phyloP scores from a whole-genome alignment of 1,140 invertebrate genomes.

The Melipona quadrifasciata region DNA sequence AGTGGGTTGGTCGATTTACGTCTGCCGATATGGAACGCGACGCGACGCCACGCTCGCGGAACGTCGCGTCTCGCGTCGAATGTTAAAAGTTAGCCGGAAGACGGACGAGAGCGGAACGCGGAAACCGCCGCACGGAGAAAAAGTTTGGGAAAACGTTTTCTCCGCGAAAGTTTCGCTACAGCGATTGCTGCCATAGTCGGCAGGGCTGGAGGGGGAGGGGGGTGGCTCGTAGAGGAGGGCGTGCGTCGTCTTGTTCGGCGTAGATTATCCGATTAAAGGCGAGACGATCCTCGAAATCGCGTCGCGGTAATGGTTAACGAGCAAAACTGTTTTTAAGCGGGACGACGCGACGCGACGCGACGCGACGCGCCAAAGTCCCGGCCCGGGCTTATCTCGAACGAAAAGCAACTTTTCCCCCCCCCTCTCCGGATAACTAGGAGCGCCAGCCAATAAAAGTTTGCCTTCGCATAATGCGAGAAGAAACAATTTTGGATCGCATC shows the following conservation, averaged over 20 bases:
- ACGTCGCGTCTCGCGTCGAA: neutral
- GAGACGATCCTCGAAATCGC: slow-evolving; percentile 21
- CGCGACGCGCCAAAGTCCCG: neutral
- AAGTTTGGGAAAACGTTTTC: slow-evolving; percentile 9
- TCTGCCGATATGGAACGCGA: too few relatives aligned
- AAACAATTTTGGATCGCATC: slow-evolving; percentile 28
- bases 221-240: neutral
- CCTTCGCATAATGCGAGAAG: slow-evolving; percentile 20
- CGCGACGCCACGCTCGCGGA: neutral
- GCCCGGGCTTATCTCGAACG: neutral
- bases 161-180: neutral
- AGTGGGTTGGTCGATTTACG: too few relatives aligned
- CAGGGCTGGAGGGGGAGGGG: neutral
- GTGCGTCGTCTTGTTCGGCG: neutral
- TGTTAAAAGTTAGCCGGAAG: neutral
- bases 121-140: slow-evolving; percentile 2
- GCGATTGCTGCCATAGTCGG: neutral
- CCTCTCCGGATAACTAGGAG: neutral
- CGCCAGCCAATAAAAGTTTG: slow-evolving; percentile 29
- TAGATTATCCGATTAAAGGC: slow-evolving; percentile 27
- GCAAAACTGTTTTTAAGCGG: slow-evolving; percentile 3
- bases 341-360: too few relatives aligned
- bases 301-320: slow-evolving; percentile 24
- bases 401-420: neutral
- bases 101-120: neutral